Conservation (phyloP, 2,888 invertebrate genomes). For the Electrophaes corylata region DNA sequence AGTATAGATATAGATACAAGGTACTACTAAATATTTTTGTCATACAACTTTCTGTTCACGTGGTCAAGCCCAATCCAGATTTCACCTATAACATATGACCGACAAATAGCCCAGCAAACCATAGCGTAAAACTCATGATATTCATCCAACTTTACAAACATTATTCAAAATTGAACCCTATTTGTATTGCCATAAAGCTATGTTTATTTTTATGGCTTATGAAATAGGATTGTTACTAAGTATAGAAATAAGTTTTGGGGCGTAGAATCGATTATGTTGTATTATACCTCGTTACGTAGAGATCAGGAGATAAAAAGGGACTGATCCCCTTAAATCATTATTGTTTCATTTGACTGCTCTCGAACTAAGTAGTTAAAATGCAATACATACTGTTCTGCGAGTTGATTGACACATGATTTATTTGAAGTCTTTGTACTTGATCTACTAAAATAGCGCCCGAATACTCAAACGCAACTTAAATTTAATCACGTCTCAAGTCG, state of each 20-base stretch:
- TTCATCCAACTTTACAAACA: constrained; percentile 19
- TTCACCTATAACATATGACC: constrained; percentile 41
- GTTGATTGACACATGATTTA: neutral
- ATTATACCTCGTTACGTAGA: constrained; percentile 64
- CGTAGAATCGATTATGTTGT: constrained; percentile 74
- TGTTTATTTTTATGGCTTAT: neutral
- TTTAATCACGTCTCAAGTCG: no score
- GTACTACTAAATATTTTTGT: no score
- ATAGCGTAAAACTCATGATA: constrained; percentile 41
- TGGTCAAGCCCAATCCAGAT: constrained; percentile 40
- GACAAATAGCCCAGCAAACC: constrained; percentile 67
- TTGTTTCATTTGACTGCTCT: constrained; percentile 39
- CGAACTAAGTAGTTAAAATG: constrained; percentile 11
- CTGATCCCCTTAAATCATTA: constrained; percentile 51
- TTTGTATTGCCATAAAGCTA: constrained; percentile 5
- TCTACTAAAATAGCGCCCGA: no score
- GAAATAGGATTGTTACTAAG: constrained; percentile 32
- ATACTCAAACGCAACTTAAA: no score
- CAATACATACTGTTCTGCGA: constrained; percentile 11
- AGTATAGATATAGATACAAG: no score
- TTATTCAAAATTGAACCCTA: constrained; percentile 38
- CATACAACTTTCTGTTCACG: no score
- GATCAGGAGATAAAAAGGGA: constrained; percentile 48
- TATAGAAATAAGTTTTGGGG: constrained; percentile 64
- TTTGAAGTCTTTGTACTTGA: no score